These are phyloP conservation scores for Automeris io DNA, from an alignment of 2,888 invertebrate genomes.

Conservation along the genomic window DNA sequence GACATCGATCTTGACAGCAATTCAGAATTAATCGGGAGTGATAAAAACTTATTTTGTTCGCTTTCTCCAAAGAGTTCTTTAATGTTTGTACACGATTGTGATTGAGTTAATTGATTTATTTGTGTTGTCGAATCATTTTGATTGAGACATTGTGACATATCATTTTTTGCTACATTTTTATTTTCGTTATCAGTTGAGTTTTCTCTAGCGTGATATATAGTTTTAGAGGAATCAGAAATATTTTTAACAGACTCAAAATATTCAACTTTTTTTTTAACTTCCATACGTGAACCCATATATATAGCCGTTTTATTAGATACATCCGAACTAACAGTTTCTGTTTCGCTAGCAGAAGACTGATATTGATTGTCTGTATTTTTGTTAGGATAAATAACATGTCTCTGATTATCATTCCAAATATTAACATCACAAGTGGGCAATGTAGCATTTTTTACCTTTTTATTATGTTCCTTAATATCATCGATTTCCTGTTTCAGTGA, in stretches of 20 bases:
- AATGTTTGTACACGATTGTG: conserved; percentile 84
- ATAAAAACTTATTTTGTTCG: conserved; percentile 76
- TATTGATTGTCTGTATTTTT: conserved; percentile 47
- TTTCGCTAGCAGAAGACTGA: conserved; percentile 79
- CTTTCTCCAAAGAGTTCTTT: conserved; percentile 90
- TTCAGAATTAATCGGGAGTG: conserved; percentile 66
- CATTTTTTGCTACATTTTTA: conserved; percentile 13
- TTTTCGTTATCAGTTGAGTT: conserved; percentile 68
- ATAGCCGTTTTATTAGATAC: conserved; percentile 83
- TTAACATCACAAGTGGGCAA: not conserved
- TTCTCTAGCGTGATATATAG: conserved; percentile 73
- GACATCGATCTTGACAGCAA: conserved; percentile 69
- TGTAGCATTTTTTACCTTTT: conserved; percentile 10
- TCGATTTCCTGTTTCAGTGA: conserved; percentile 74
- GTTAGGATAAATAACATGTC: conserved; percentile 35
- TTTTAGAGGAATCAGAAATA: conserved; percentile 61
- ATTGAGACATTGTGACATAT: conserved; percentile 9
- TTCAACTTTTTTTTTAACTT: conserved; percentile 84
- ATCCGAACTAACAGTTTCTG: conserved; percentile 85
- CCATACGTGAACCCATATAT: conserved; percentile 76
- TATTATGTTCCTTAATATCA: conserved; percentile 51
- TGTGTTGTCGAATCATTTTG: conserved; percentile 31
- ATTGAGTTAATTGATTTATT: conserved; percentile 63
- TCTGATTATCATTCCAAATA: conserved; percentile 27
- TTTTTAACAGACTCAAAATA: conserved; percentile 85